Evolutionary conservation across 2,888 invertebrate genomes (phyloP).

Genomic region (Drosophila testacea): DNA sequence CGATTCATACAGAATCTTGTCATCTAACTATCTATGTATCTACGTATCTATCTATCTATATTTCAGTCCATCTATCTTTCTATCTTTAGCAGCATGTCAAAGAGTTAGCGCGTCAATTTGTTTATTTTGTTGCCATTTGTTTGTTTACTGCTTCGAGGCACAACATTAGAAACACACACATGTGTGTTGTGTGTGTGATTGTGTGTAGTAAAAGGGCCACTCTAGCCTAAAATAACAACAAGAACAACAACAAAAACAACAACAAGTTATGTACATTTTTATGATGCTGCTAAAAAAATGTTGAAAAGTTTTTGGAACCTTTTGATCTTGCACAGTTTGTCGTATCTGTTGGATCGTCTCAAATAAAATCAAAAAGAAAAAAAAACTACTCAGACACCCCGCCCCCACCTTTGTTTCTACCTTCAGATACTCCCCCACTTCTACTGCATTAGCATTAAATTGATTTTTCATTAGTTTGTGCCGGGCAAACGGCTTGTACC

Average conservation of each 20-base stretch:
- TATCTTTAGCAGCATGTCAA: conserved; percentile 45
- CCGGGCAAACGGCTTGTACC: conserved; percentile 57
- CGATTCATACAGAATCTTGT: conserved; percentile 28
- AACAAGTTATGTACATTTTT: conserved; percentile 55
- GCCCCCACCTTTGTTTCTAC: conserved; percentile 18
- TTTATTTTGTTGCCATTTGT: conserved; percentile 69
- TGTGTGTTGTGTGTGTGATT: conserved; percentile 21
- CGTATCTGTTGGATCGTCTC: conserved; percentile 56
- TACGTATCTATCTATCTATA: conserved; percentile 13
- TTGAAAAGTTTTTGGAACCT: conserved; percentile 41
- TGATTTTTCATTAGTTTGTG: conserved; percentile 71
- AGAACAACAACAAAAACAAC: conserved; percentile 18
- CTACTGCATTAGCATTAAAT: conserved; percentile 63
- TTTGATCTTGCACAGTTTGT: conserved; percentile 62
- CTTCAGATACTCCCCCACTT: conserved; percentile 11
- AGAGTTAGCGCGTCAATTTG: conserved; percentile 58
- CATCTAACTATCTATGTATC: conserved; percentile 13
- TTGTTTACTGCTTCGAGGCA: conserved; percentile 55
- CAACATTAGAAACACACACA: conserved; percentile 16
- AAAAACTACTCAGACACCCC: conserved; percentile 31
- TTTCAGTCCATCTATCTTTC: conserved; percentile 18
- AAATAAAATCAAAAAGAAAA: conserved; percentile 3
- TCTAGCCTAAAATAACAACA: conserved; percentile 59
- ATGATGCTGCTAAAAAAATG: conserved; percentile 70
- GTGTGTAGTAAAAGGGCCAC: conserved; percentile 52